Percentiles rank a stretch among this genome's conserved stretches.
Evolutionary conservation across 2,113 vertebrate species (phyloP).

Genomic region (Hoplias malabaricus): DNA sequence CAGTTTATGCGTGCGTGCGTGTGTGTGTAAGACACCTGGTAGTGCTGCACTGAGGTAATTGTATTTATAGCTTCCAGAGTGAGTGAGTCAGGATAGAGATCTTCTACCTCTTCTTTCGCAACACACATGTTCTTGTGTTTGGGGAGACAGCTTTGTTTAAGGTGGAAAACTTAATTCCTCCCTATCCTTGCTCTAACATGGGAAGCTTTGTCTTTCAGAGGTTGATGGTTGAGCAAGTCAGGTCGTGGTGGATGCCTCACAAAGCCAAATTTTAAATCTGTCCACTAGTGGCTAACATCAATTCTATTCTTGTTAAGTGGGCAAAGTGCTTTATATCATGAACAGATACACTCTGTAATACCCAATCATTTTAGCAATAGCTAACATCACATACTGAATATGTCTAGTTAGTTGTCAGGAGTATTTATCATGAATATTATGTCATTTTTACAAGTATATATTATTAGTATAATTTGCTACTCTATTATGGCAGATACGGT

Average conservation of each 20-base stretch:
- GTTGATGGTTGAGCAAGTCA: neutral
- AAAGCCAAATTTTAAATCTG: neutral
- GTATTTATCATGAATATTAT: no score
- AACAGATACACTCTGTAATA: no score
- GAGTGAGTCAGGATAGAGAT: neutral
- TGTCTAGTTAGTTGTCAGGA: no score
- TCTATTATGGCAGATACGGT: no score
- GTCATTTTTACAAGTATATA: no score
- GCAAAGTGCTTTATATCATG: neutral
- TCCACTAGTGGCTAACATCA: neutral
- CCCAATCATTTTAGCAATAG: no score
- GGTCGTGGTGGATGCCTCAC: neutral
- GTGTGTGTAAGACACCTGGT: slow-evolving; percentile 26
- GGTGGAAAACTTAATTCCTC: neutral
- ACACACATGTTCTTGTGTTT: neutral
- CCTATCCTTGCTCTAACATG: slow-evolving; percentile 19
- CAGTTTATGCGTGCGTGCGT: slow-evolving; percentile 30
- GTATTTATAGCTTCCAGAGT: slow-evolving; percentile 30
- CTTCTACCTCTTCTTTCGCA: slow-evolving; percentile 8
- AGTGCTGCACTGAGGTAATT: slow-evolving; percentile 36
- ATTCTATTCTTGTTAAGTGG: neutral
- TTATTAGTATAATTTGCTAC: no score
- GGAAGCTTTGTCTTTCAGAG: slow-evolving; percentile 27
- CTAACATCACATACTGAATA: no score
- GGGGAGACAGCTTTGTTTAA: neutral